Evolutionary conservation across 2,113 vertebrate genomes (phyloP).

Genomic region (Syngnathus scovelli): DNA sequence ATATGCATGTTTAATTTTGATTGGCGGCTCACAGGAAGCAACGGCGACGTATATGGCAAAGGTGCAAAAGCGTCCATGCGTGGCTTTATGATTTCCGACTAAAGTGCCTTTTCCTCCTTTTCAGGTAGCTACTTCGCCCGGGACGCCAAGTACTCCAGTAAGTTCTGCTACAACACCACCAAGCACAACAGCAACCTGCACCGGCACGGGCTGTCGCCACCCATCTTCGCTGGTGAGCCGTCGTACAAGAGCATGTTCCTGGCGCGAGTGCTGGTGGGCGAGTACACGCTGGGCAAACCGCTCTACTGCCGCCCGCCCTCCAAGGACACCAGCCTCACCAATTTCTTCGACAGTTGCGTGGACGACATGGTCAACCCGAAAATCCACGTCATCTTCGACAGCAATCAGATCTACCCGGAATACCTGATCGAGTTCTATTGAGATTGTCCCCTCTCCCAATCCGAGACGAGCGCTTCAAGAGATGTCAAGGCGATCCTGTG

Average conservation of each 20-base stretch:
- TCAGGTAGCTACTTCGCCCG: conserved; percentile 93
- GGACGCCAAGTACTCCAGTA: conserved; percentile 89
- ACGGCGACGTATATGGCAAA: conserved; percentile 92
- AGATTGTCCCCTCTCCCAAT: conserved; percentile 24
- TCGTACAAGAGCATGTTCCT: conserved; percentile 89
- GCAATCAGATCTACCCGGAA: conserved; percentile 96
- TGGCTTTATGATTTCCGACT: not conserved
- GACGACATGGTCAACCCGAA: conserved; percentile 89
- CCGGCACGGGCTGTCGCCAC: conserved; percentile 65
- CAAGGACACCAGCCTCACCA: conserved; percentile 88
- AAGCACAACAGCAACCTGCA: conserved; percentile 82
- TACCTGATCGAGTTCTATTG: conserved; percentile 92
- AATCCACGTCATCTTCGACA: conserved; percentile 95
- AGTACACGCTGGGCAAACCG: conserved; percentile 83
- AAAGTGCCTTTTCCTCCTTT: conserved; percentile 4
- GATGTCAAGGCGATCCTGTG: conserved; percentile 19
- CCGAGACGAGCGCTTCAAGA: not conserved
- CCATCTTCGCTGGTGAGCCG: conserved; percentile 68
- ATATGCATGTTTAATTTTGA: conserved; percentile 98
- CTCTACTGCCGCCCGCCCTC: conserved; percentile 89
- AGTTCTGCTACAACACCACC: conserved; percentile 86
- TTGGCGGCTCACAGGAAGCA: conserved; percentile 91
- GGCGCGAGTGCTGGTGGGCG: conserved; percentile 88
- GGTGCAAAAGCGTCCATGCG: conserved; percentile 66
- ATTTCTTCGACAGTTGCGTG: conserved; percentile 95